Evolutionary conservation across 2,888 invertebrate genomes (phyloP).

Genomic region (Girardia tigrina): DNA sequence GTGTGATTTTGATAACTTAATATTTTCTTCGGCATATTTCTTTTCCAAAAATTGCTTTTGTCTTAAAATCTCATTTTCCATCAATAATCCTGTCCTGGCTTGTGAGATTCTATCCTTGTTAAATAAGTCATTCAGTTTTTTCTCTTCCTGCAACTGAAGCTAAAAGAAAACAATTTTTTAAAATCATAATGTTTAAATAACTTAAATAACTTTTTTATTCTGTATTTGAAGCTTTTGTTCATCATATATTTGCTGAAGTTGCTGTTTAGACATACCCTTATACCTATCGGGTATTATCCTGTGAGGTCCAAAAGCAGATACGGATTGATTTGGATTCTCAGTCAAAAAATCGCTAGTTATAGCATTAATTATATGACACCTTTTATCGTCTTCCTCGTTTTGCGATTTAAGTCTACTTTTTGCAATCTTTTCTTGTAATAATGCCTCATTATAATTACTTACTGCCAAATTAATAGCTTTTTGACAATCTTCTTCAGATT

Average conservation of each 20-base stretch:
- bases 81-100: slow-evolving; percentile 58
- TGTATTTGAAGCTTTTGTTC: slow-evolving; percentile 57
- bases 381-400: slow-evolving; percentile 62
- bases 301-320: slow-evolving; percentile 63
- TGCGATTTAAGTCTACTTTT: slow-evolving; percentile 51
- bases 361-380: slow-evolving; percentile 54
- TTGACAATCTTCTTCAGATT: slow-evolving; percentile 63
- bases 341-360: slow-evolving; percentile 58
- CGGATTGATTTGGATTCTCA: slow-evolving; percentile 68
- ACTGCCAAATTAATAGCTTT: slow-evolving; percentile 62
- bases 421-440: slow-evolving; percentile 55
- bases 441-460: slow-evolving; percentile 62
- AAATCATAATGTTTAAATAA: too few species aligned
- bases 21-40: slow-evolving; percentile 62
- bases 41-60: slow-evolving; percentile 58
- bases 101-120: slow-evolving; percentile 60
- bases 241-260: slow-evolving; percentile 60
- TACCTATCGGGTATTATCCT: slow-evolving; percentile 52
- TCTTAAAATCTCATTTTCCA: slow-evolving; percentile 59
- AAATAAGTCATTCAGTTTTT: slow-evolving; percentile 53
- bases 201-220: slow-evolving; percentile 57
- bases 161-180: slow-evolving; percentile 38
- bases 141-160: slow-evolving; percentile 44
- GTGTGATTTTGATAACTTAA: slow-evolving; percentile 63
- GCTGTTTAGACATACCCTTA: slow-evolving; percentile 70